A percentile compares a stretch with the other conserved stretches of the same genome.
These are phyloP conservation scores for Erinaceus europaeus DNA, from an alignment of 2,113 vertebrate genomes.

Conservation along the genomic window DNA sequence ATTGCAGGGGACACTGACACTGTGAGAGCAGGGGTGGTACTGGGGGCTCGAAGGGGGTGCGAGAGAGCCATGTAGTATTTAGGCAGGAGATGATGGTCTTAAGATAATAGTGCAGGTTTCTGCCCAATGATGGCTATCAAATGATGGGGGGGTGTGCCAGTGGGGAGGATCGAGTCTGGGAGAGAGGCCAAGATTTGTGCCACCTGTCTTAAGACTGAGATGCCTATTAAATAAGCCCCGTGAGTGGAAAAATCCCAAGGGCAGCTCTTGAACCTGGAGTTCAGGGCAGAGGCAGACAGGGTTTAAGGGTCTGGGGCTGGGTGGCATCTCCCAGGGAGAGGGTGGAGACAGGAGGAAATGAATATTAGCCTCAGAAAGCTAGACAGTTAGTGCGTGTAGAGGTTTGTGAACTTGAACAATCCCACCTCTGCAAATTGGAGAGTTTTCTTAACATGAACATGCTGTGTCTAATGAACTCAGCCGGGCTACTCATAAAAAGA, in stretches of 20 bases:
- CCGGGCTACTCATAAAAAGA: neutral
- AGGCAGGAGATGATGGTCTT: neutral
- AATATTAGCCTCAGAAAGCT: neutral
- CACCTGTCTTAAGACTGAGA: neutral
- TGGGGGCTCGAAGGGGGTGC: fast-evolving
- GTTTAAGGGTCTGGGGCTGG: neutral
- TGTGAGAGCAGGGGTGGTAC: fast-evolving
- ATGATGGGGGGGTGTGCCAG: too few species aligned
- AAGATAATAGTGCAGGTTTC: too few species aligned
- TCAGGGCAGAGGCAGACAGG: neutral
- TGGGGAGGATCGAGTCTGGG: too few species aligned
- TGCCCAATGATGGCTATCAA: too few species aligned
- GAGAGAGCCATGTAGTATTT: neutral
- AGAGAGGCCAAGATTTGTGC: neutral
- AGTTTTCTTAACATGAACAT: neutral
- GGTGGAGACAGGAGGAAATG: neutral
- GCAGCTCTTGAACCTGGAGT: neutral
- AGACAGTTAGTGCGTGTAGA: neutral
- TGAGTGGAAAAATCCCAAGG: neutral
- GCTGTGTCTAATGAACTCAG: neutral
- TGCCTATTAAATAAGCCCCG: neutral
- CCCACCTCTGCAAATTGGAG: neutral
- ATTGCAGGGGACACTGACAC: too few species aligned
- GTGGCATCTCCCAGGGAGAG: neutral
- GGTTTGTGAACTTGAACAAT: constrained; percentile 9